Evolutionary conservation across 2,113 vertebrate genomes (phyloP), one percentile per base, ranked within the genome.

Genomic region (Engystomops pustulosus): DNA sequence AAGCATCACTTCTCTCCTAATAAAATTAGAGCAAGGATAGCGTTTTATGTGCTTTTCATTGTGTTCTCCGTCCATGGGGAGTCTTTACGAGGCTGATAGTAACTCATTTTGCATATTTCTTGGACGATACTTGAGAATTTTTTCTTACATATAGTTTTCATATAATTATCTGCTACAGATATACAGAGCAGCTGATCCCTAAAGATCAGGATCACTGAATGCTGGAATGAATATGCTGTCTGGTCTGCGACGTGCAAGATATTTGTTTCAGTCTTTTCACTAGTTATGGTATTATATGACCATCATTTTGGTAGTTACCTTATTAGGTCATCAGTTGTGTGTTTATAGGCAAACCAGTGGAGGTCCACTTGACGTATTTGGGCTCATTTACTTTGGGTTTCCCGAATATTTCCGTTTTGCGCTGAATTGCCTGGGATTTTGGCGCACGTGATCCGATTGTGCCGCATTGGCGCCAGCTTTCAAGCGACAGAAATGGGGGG

Each of bases 21-120:
- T 82, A 82, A 82, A 82, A 82, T 82, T 71, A 82, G 32, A 82
- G 51, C 41, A 72, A 82, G 80, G 53, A 82, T 72, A 60, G 80
- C 51, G 41, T 81, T 71, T 71, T 81, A 55, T 71, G 80, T 55
- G 70, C 30, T 71, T 71, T 82, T 82, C 70, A 58, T 71, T 53
- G 41, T 72, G 6, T 74, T 82, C 34, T 60, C n/a, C n/a, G 23
- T 72, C 80, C 80, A 27, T 14, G 4, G 45, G 51, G 80, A 82
- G 80, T 82, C 68, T 30, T 82, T 38, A 82, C 9, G 4, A 32
- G n/a, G 14, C 47, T 25, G 34, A 70, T 72, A 72, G 80, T 82
- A 82, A 82, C 17, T 82, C 80, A 82, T 72, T 82, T 72, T 71
- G 7, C 67, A 70, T 81, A 81, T 68, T 53, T 81, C 23, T 55